A percentile compares a stretch with the other conserved stretches of the same genome.
These are phyloP conservation scores for Amaurobius ferox DNA, from an alignment of 2,888 invertebrate species.

Conservation along the genomic window DNA sequence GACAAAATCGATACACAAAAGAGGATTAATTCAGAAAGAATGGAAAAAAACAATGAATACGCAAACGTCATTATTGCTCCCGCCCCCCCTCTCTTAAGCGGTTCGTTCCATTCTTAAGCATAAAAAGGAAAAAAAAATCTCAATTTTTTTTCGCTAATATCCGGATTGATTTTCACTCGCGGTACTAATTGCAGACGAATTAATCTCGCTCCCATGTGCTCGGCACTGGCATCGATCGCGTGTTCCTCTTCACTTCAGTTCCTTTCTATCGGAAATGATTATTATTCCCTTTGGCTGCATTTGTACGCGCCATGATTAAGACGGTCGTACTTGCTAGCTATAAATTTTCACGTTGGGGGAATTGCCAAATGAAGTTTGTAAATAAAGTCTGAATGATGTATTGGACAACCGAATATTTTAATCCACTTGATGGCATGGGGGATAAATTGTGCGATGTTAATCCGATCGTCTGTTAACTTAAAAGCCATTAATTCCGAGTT, in stretches of 20 bases:
- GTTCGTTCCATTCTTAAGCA: neutral
- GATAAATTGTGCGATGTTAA: neutral
- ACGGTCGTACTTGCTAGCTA: conserved; percentile 8
- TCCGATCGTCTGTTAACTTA: neutral
- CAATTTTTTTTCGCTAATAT: conserved; percentile 15
- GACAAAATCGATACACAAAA: neutral
- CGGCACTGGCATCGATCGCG: conserved; percentile 21
- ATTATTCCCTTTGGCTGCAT: conserved; percentile 25
- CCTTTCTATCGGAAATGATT: conserved; percentile 38
- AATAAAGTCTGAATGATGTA: conserved; percentile 6
- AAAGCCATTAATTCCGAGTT: neutral
- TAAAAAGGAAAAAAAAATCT: neutral
- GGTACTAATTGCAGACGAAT: conserved; percentile 39
- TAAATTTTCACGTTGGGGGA: conserved; percentile 4
- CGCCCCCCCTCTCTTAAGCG: neutral
- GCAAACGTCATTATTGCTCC: neutral
- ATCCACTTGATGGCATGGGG: neutral
- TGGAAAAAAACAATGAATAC: neutral
- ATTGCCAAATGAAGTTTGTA: conserved; percentile 14
- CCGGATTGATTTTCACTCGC: conserved; percentile 41
- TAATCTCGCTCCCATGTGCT: conserved; percentile 30
- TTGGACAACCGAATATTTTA: conserved; percentile 1
- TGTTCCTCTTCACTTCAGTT: conserved; percentile 35
- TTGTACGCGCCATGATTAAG: conserved; percentile 15
- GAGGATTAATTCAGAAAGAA: neutral